phyloP scores from a whole-genome alignment of 2,888 invertebrate genomes.

The Trachelus troglodyta region DNA sequence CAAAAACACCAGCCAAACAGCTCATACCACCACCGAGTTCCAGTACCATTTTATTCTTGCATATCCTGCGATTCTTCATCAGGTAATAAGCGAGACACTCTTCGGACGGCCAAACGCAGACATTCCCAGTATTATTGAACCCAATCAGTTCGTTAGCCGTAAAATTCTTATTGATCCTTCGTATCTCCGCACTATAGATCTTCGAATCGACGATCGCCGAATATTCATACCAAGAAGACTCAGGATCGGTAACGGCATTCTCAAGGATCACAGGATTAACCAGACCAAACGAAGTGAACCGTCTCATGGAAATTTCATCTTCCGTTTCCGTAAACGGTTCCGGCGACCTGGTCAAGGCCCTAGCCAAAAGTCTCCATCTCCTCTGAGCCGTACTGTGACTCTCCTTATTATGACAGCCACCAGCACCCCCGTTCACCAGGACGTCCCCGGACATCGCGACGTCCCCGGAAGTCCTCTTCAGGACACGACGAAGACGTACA shows the following conservation, averaged over 20 bases:
- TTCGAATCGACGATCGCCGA: constrained; percentile 67
- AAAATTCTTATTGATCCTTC: constrained; percentile 72
- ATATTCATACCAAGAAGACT: constrained; percentile 73
- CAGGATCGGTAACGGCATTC: constrained; percentile 44
- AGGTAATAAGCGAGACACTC: constrained; percentile 79
- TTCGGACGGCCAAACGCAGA: constrained; percentile 85
- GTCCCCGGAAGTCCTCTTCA: background rate
- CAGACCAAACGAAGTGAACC: constrained; percentile 64
- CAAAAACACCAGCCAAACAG: constrained; percentile 80
- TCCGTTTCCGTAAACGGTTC: constrained; percentile 28
- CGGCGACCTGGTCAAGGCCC: constrained; percentile 67
- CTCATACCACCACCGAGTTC: constrained; percentile 90
- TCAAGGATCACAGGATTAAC: constrained; percentile 49
- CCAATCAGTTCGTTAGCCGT: constrained; percentile 80
- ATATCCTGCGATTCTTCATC: constrained; percentile 73
- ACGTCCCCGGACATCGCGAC: background rate
- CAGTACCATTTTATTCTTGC: constrained; percentile 76
- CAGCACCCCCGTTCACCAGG: background rate
- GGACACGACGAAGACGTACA: background rate
- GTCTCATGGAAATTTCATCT: constrained; percentile 62
- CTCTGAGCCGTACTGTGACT: constrained; percentile 69
- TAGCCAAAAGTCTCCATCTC: constrained; percentile 78
- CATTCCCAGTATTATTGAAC: constrained; percentile 85
- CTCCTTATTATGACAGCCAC: constrained; percentile 2
- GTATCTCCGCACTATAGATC: constrained; percentile 71